Base-by-base conservation (phyloP, 2,113 vertebrate species). In the Antennarius striatus region DNA sequence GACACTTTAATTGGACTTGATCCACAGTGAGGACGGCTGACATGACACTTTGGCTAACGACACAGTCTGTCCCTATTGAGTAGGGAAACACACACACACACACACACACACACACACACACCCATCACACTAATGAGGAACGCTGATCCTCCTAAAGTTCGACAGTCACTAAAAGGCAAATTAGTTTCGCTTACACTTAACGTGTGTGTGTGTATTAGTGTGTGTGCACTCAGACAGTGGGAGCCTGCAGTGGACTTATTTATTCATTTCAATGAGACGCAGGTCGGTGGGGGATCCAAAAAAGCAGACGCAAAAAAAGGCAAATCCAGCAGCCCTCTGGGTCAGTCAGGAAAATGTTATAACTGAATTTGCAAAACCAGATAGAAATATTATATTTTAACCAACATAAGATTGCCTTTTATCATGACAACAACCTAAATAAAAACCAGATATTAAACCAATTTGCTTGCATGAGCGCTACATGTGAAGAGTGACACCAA, bases 11-110 rank as follows among this genome's bases (percentile, higher is more conserved):
- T 86, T 83, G 85, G 77, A 76, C 54, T 58, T 45, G 66, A 67
- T 65, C 17, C 54, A 49, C 69, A 55, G 51, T 56, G 75, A 63
- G 60, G 51, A 65, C 42, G 36, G 42, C 56, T 63, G 64, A 86
- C 75, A 77, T 79, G 73, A 83, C 81, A 83, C 82, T 80, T 68
- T 56, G 65, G 62, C 73, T 83, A 88, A 85, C 80, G 82, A 71
- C 75, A 60, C 56, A 66, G 74, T 79, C 62, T 77, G 82, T 62
- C 59, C 22, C 72, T 62, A 52, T 56, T 70, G 56, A 57, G 66
- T 46, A 36, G 60, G 22, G 53, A 65, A 46, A 54, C 61, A 65
- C 55, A 63, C 30, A 56, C 71, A 64, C 65, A 68, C 43, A 60
- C 71, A 46, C 60, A 36, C 32, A 7, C 32, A 36, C 32, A 36